Base-by-base conservation (phyloP, 2,888 invertebrate genomes). In the Temnothorax rugatulus region DNA sequence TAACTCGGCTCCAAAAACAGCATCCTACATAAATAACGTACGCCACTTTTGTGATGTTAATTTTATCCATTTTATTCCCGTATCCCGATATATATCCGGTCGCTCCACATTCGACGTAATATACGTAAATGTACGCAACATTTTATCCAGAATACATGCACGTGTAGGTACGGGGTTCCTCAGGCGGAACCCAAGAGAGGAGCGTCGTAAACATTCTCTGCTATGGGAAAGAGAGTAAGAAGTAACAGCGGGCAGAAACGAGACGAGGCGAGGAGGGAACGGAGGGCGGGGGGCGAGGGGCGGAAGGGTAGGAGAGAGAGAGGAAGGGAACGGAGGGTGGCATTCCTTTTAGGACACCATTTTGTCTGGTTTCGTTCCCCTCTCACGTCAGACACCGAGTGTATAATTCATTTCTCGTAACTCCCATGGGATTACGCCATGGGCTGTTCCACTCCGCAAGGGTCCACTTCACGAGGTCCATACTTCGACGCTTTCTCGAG, bases 331-430 rank as follows among this genome's bases (percentile, higher is more conserved):
- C 59, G 84, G 81, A 79, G 73, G 79, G 75, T 81, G 86, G 85
- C 87, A 86, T 89, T 88, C 89, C 89, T 90, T 89, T 89, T 90
- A 86, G 77, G 88, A 88, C 91, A 91, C 92, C 93, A 93, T 94
- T 93, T 94, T 93, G 93, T 92, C 89, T 88, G 90, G 86, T 85
- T 86, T 84, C 83, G 89, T 88, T 92, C 91, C 90, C 90, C 91
- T 82, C 90, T 87, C 88, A 86, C 87, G 86, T 85, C 83, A 38
- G 84, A 71, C 88, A 64, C 59, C 83, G 85, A 88, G 90, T 93
- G 90, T 92, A 92, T 94, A 93, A 94, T 94, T 93, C 93, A 93
- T 93, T 92, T 91, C 89, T 90, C 91, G 88, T 88, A 91, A 90
- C 91, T 92, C 92, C 90, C 91, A 86, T 83, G 87, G 90, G 90